phyloP scores from a whole-genome alignment of 2,888 invertebrate species.

The Phortica magna region DNA sequence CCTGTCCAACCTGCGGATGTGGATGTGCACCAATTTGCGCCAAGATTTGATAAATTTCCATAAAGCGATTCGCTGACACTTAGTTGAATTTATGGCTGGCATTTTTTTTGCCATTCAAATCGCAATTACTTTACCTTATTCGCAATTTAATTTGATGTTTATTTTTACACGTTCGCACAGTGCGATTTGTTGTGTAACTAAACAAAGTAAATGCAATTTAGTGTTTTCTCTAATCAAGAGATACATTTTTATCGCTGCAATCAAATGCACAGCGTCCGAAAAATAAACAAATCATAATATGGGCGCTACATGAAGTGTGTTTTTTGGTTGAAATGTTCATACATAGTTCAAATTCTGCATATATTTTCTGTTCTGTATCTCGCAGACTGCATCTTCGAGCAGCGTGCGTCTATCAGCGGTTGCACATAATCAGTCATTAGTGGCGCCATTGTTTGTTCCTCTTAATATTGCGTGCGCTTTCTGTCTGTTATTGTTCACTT shows the following conservation, averaged over 20 bases:
- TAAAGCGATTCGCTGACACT: slow-evolving; percentile 72
- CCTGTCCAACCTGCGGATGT: slow-evolving; percentile 40
- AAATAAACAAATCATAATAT: not conserved
- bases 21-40: slow-evolving; percentile 69
- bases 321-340: slow-evolving; percentile 50
- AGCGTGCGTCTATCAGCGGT: slow-evolving; percentile 68
- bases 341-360: slow-evolving; percentile 32
- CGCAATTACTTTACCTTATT: slow-evolving; percentile 72
- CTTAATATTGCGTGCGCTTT: slow-evolving; percentile 14
- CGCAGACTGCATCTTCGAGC: slow-evolving; percentile 35
- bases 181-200: slow-evolving; percentile 33
- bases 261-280: slow-evolving; percentile 3
- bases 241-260: slow-evolving; percentile 22
- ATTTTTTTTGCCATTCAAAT: slow-evolving; percentile 71
- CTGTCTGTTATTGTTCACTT: slow-evolving; percentile 33
- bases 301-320: slow-evolving; percentile 4
- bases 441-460: slow-evolving; percentile 64
- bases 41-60: slow-evolving; percentile 73
- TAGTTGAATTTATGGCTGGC: slow-evolving; percentile 73
- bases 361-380: slow-evolving; percentile 31
- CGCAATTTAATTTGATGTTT: slow-evolving; percentile 64
- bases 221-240: slow-evolving; percentile 18
- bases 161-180: slow-evolving; percentile 39
- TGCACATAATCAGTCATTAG: slow-evolving; percentile 73
- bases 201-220: slow-evolving; percentile 22